Base-by-base conservation (phyloP, 92 coral and sea anemone genomes). In the Parazoanthus swiftii region DNA sequence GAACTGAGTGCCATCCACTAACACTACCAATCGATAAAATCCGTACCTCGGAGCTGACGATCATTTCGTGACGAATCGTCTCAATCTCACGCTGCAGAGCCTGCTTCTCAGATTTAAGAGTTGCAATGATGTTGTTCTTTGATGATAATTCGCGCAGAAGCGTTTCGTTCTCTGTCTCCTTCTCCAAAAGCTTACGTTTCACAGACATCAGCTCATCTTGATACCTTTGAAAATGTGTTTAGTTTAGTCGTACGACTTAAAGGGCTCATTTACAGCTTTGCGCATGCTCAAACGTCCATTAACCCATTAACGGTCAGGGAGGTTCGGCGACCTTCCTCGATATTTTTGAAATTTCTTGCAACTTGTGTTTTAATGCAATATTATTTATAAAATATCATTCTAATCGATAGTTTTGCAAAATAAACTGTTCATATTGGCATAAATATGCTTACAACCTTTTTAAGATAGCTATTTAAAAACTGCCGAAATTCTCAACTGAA, bases 21-120 rank as follows among this genome's bases (percentile, higher is more conserved):
- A 63, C 26, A 73, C 20, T 11, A 56, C 23, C 11, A 36, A 20
- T 18, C 14, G 56, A 16, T 16, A 14, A n/a, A 29, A 8, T 16
- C 78, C 43, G 16, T 84, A 92, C 88, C 77, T 92, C 92, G 3
- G 90, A 85, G 87, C 90, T 93, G 76, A 93, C 86, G 13, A 95
- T 91, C 93, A 90, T 93, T 77, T 97, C 99, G 77, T 93, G 94
- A 74, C 94, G 94, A 88, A 95, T 85, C 54, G 97, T 95, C 46
- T 93, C 96, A 82, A 97, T 92, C 86, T 96, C 95, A 48, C 94
- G 89, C 88, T 92, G 95, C 50, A 97, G 91, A 5, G 98, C 97
- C 35, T 91, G 90, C 80, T 95, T 95, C 77, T 97, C 98, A 33
- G 95, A 91, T 82, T 96, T 96, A 48, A 97, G 96, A 71, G 93